phyloP scores from a whole-genome alignment of 1,140 invertebrate species.

The Semibalanus balanoides region DNA sequence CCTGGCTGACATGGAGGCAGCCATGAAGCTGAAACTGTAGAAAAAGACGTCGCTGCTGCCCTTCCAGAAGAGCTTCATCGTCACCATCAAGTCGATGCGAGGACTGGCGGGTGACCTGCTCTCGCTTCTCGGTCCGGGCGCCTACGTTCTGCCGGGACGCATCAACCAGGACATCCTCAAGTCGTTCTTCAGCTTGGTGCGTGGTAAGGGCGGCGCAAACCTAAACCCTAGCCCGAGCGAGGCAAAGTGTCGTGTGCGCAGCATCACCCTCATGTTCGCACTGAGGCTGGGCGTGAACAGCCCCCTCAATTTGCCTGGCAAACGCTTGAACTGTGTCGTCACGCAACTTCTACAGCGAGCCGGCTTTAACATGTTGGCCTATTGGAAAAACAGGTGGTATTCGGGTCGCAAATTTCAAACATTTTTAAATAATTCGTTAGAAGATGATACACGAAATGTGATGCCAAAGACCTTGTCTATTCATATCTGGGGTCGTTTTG shows the following conservation, averaged over 20 bases:
- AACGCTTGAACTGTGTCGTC: too few species aligned
- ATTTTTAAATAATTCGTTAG: too few species aligned
- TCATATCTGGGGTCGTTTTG: too few species aligned
- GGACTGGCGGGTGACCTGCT: not conserved
- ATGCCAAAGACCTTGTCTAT: too few species aligned
- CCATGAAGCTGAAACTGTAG: not conserved
- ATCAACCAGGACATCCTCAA: not conserved
- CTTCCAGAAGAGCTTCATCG: not conserved
- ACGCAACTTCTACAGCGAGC: too few species aligned
- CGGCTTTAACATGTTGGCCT: too few species aligned
- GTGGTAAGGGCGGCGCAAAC: not conserved
- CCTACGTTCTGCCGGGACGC: not conserved
- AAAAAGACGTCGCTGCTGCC: not conserved
- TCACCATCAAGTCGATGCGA: not conserved
- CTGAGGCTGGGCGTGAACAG: not conserved
- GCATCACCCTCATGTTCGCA: not conserved
- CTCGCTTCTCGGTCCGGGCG: not conserved
- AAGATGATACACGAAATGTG: too few species aligned
- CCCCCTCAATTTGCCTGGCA: too few species aligned
- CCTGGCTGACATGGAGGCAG: not conserved
- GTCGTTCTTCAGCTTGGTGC: not conserved
- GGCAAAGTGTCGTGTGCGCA: not conserved
- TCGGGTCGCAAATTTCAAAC: too few species aligned
- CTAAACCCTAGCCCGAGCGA: not conserved
- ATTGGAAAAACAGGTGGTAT: too few species aligned